phyloP scores from a whole-genome alignment of 1,140 invertebrate species.

The Orussus abietinus region DNA sequence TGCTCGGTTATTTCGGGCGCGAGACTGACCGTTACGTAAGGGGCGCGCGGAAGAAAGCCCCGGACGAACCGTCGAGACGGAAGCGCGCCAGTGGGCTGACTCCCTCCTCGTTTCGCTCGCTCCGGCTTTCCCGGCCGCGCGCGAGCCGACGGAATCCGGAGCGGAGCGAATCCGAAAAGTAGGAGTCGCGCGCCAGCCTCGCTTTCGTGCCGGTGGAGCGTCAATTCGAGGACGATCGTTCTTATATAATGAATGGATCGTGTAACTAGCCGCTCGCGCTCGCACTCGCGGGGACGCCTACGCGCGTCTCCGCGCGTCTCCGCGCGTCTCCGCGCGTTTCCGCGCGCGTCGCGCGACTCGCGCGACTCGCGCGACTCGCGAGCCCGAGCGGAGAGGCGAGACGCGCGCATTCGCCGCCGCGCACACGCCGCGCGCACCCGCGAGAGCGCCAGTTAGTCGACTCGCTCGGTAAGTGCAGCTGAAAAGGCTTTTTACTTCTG shows the following conservation, averaged over 20 bases:
- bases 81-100: too few species aligned
- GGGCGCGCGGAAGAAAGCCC: too few species aligned
- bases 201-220: conserved; percentile 42
- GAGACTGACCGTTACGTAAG: too few species aligned
- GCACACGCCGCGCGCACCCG: conserved; percentile 23
- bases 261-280: conserved; percentile 47
- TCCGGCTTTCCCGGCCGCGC: too few species aligned
- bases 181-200: conserved; percentile 18
- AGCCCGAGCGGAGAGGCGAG: background rate
- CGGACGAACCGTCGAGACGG: too few species aligned
- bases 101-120: too few species aligned
- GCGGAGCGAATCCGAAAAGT: background rate
- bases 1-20: too few species aligned
- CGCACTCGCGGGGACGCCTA: conserved; percentile 18
- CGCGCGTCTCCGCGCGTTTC: conserved; percentile 11
- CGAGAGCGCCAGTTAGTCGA: conserved; percentile 23
- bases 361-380: too few species aligned
- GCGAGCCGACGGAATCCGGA: too few species aligned
- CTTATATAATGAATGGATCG: conserved; percentile 55
- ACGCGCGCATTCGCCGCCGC: background rate
- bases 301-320: conserved; percentile 12
- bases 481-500: conserved; percentile 53
- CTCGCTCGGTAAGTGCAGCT: conserved; percentile 37
- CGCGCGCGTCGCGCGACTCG: conserved; percentile 19
- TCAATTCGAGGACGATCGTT: conserved; percentile 53